Percentiles rank a stretch among this genome's conserved stretches.
Evolutionary conservation across 2,888 invertebrate species (phyloP).

Genomic region (Campoplex nolae): DNA sequence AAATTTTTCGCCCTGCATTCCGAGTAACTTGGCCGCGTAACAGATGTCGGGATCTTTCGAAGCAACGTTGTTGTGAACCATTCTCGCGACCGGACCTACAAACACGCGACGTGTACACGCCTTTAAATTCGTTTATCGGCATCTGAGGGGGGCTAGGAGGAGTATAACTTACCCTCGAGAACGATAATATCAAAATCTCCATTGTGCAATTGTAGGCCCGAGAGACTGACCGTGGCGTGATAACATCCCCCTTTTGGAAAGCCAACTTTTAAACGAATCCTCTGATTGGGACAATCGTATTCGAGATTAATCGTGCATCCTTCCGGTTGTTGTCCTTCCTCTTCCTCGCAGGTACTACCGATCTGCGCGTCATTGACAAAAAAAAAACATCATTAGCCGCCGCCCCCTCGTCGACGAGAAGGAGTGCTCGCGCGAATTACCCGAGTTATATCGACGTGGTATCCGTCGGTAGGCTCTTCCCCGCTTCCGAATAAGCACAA

Average conservation of each 20-base stretch:
- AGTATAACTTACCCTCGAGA: constrained; percentile 89
- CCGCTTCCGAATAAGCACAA: constrained; percentile 88
- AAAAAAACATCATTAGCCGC: no score
- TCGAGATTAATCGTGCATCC: constrained; percentile 87
- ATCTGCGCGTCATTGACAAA: constrained; percentile 85
- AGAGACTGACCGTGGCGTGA: constrained; percentile 92
- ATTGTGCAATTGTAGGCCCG: constrained; percentile 91
- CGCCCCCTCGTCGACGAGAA: no score
- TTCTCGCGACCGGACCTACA: constrained; percentile 91
- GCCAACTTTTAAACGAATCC: constrained; percentile 91
- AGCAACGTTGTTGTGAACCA: constrained; percentile 94
- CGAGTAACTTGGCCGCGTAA: constrained; percentile 92
- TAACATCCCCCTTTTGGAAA: constrained; percentile 93
- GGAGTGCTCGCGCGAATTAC: constrained; percentile 72
- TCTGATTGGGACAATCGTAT: constrained; percentile 92
- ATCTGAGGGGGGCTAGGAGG: no score
- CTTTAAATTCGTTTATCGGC: not conserved
- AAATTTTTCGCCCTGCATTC: constrained; percentile 86
- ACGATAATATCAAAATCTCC: constrained; percentile 97
- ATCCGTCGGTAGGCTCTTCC: constrained; percentile 88
- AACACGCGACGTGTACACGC: not conserved
- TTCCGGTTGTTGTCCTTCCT: constrained; percentile 86
- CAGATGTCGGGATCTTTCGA: constrained; percentile 94
- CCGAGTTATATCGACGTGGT: constrained; percentile 84
- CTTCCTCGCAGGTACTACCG: constrained; percentile 86